A percentile compares a stretch with the other conserved stretches of the same genome.
Evolutionary conservation across 2,888 invertebrate species (phyloP).

Genomic region (Hirtodrosophila histrioides): DNA sequence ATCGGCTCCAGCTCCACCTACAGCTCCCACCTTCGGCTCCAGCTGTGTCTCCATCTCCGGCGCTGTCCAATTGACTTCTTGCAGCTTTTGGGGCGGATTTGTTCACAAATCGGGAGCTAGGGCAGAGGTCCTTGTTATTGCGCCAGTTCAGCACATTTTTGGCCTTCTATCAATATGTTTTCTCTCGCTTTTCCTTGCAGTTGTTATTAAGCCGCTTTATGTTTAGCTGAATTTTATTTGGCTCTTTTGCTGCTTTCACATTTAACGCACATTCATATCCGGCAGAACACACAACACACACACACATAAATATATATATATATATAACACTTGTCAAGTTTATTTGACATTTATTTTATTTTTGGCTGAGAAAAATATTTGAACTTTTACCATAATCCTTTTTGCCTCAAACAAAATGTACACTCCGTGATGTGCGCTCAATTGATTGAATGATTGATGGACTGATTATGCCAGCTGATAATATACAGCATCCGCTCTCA

Average conservation of each 20-base stretch:
- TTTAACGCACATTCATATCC: constrained; percentile 53
- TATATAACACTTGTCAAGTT: constrained; percentile 37
- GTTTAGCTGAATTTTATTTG: constrained; percentile 26
- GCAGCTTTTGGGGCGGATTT: too few species aligned
- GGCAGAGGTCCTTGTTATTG: constrained; percentile 20
- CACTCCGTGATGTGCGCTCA: constrained; percentile 36
- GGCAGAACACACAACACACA: constrained; percentile 12
- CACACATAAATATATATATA: constrained; percentile 14
- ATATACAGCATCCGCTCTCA: constrained; percentile 2
- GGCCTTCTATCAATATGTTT: constrained; percentile 42
- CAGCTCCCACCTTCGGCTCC: neutral
- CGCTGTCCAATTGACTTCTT: neutral
- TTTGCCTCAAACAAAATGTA: constrained; percentile 30
- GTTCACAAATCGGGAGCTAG: constrained; percentile 5
- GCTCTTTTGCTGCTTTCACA: constrained; percentile 28
- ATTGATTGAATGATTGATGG: constrained; percentile 66
- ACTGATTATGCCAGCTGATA: constrained; percentile 44
- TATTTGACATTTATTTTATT: constrained; percentile 69
- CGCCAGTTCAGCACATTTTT: constrained; percentile 39
- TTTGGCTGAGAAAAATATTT: constrained; percentile 45
- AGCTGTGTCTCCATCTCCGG: neutral
- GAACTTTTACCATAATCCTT: constrained; percentile 62
- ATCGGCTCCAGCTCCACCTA: neutral
- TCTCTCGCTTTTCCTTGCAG: constrained; percentile 11
- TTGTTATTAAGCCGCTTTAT: constrained; percentile 61